Percentiles rank a stretch among this genome's conserved stretches.
Evolutionary conservation across 30 jellyfish, hydroid and myxozoan genomes (phyloP).

Genomic region (Pelagia noctiluca): DNA sequence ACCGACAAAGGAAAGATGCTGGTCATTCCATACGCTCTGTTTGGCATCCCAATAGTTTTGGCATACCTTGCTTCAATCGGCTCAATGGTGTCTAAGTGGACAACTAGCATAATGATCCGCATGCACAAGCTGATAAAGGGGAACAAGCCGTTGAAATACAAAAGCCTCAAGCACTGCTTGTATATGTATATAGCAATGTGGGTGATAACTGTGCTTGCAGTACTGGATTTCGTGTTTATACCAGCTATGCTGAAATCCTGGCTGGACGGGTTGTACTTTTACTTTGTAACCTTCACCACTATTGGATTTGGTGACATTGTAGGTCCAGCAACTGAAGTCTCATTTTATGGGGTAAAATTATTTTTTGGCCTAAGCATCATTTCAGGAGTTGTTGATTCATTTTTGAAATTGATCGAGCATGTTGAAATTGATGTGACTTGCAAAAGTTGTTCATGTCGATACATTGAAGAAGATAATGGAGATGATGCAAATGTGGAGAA

Average conservation of each 20-base stretch:
- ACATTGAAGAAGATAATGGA: too few relatives aligned
- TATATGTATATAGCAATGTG: conserved; percentile 33
- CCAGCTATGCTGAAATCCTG: background rate
- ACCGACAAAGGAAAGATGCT: conserved; percentile 44
- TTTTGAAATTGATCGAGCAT: conserved; percentile 1
- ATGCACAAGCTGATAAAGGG: conserved; percentile 41
- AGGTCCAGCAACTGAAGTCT: conserved; percentile 2
- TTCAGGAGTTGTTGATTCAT: conserved; percentile 37
- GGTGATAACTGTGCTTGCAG: background rate
- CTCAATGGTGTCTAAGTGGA: conserved; percentile 27
- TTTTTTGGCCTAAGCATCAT: conserved; percentile 35
- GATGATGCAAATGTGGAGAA: too few relatives aligned
- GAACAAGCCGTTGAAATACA: conserved; percentile 47
- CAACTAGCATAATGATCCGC: conserved; percentile 6
- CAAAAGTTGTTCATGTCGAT: too few relatives aligned
- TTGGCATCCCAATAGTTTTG: conserved; percentile 50
- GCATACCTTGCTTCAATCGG: conserved; percentile 36
- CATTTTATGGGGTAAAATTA: background rate
- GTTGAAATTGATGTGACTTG: conserved; percentile 10
- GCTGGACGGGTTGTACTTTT: conserved; percentile 40
- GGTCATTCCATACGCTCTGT: conserved; percentile 56
- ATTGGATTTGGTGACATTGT: conserved; percentile 56
- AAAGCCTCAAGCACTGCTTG: conserved; percentile 18
- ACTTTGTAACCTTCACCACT: conserved; percentile 57
- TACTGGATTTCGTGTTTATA: background rate